Evolutionary conservation across 23 tunicate genomes (phyloP).

Genomic region (Ascidia mentula): DNA sequence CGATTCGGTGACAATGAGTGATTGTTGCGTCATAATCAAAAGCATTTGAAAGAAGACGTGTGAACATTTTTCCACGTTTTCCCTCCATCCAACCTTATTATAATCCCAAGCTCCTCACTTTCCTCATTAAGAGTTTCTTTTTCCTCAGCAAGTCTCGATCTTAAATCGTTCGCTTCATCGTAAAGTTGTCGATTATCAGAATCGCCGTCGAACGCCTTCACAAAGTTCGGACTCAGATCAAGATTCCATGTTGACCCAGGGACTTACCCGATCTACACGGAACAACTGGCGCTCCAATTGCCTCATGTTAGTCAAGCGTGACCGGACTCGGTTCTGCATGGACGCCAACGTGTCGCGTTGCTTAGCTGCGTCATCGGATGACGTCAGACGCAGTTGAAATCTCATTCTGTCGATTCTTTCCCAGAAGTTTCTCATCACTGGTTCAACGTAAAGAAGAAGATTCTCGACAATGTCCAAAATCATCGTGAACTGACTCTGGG

Average conservation of each 20-base stretch:
- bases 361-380: constrained; percentile 65
- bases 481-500: constrained; percentile 88
- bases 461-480: constrained; percentile 94
- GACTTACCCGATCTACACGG: constrained; percentile 69
- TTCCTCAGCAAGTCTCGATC: constrained; percentile 48
- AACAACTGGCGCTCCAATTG: constrained; percentile 77
- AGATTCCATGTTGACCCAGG: too few relatives aligned
- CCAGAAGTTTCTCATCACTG: constrained; percentile 89
- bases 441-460: constrained; percentile 94
- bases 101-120: constrained; percentile 83
- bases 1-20: not conserved
- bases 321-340: constrained; percentile 65
- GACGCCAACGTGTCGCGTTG: constrained; percentile 67
- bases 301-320: constrained; percentile 64
- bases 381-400: constrained; percentile 85
- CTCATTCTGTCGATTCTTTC: constrained; percentile 77
- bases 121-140: constrained; percentile 81
- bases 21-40: not conserved
- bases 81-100: constrained; percentile 73
- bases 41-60: not conserved
- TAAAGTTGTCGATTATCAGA: constrained; percentile 18
- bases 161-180: constrained; percentile 38
- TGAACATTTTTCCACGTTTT: not conserved
- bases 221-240: not conserved
- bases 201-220: constrained; percentile 45